Conservation (phyloP, 2,113 vertebrate genomes). For the Onychostoma macrolepis region DNA sequence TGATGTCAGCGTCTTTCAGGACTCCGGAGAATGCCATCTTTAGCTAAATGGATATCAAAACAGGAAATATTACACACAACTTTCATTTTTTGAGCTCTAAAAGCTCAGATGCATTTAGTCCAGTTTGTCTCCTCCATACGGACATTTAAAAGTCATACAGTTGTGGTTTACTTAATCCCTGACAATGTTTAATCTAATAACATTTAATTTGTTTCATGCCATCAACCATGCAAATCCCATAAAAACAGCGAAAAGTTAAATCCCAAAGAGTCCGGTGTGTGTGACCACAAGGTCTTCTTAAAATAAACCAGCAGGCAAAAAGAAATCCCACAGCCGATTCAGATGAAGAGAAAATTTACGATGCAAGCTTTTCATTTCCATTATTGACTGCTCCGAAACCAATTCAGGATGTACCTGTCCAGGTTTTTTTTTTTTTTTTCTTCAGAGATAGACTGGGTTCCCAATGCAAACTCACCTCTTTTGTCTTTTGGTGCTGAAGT, state of each 20-base stretch:
- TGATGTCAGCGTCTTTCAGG: conserved; percentile 77
- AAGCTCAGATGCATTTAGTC: neutral
- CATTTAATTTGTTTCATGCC: neutral
- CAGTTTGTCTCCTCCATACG: neutral
- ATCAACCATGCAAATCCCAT: neutral
- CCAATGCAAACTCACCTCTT: conserved; percentile 75
- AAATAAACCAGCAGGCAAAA: neutral
- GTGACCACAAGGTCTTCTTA: conserved; percentile 27
- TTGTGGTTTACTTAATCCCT: neutral
- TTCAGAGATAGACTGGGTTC: conserved; percentile 3
- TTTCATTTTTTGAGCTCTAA: neutral
- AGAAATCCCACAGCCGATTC: neutral
- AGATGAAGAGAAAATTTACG: neutral
- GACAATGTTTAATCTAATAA: neutral
- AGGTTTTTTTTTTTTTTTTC: neutral
- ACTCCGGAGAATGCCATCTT: conserved; percentile 76
- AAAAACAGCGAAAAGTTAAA: neutral
- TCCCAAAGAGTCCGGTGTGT: conserved; percentile 41
- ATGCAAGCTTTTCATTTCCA: neutral
- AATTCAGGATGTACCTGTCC: neutral
- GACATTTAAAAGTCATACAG: neutral
- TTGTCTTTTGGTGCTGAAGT: conserved; percentile 70
- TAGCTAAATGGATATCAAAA: conserved; percentile 55
- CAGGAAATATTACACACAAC: neutral
- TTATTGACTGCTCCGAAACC: conserved; percentile 4